phyloP scores from a whole-genome alignment of 2,888 invertebrate genomes.

The Xestia c-nigrum region DNA sequence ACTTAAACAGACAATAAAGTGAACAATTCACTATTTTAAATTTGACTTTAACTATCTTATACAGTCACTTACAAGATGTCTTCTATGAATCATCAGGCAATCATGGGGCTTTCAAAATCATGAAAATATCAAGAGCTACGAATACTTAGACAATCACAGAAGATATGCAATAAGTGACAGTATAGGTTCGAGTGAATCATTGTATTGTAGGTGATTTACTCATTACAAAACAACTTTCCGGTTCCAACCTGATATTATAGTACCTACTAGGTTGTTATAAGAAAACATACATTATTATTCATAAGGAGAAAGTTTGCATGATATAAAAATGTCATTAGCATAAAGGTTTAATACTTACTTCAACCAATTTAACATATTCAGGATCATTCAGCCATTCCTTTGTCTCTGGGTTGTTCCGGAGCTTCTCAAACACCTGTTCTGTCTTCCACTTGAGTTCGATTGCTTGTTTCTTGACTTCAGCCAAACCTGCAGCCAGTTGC shows the following conservation, averaged over 20 bases:
- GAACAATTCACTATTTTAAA: too few relatives aligned
- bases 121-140: too few relatives aligned
- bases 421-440: constrained; percentile 89
- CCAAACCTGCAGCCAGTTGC: constrained; percentile 92
- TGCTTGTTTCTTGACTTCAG: constrained; percentile 90
- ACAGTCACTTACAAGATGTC: too few relatives aligned
- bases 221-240: background rate
- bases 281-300: background rate
- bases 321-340: background rate
- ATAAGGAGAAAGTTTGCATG: background rate
- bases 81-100: too few relatives aligned
- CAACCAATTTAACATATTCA: constrained; percentile 92
- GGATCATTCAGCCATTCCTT: constrained; percentile 94
- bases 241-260: background rate
- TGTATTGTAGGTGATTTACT: background rate
- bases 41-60: too few relatives aligned
- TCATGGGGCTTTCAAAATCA: too few relatives aligned
- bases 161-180: background rate
- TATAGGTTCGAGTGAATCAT: background rate
- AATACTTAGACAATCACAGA: too few relatives aligned
- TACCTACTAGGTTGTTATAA: background rate
- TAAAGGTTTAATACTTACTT: constrained; percentile 75
- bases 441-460: constrained; percentile 71
- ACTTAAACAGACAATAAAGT: background rate
- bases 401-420: constrained; percentile 93